Conservation (phyloP, 2,797 vertebrate genomes). For the Sarcophilus harrisii region DNA sequence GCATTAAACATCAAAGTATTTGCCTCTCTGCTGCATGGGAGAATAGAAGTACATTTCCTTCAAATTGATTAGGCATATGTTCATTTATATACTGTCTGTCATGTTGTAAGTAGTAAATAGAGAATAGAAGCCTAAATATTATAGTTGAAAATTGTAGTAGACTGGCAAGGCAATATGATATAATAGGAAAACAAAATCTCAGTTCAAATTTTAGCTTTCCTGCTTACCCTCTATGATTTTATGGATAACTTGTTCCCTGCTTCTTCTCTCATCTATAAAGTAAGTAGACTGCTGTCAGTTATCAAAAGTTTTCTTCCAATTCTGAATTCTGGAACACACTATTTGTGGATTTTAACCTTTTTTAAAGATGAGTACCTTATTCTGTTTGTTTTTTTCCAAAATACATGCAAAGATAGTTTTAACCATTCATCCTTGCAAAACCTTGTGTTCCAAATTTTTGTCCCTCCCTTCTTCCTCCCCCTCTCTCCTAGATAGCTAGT, state of each 20-base stretch:
- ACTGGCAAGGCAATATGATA: not conserved
- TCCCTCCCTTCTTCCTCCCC: too few species aligned
- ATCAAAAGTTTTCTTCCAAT: not conserved
- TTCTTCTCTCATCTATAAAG: not conserved
- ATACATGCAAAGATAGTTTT: too few species aligned
- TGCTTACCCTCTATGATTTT: not conserved
- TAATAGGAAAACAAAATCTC: not conserved
- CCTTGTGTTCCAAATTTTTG: too few species aligned
- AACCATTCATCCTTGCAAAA: too few species aligned
- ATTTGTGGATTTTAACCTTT: not conserved
- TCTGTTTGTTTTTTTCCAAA: not conserved
- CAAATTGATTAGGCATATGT: not conserved
- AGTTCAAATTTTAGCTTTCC: not conserved
- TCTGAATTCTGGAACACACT: not conserved
- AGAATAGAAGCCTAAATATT: not conserved
- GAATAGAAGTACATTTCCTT: not conserved
- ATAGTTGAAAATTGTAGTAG: not conserved
- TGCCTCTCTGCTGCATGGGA: not conserved
- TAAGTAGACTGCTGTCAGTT: not conserved
- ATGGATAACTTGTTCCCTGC: not conserved
- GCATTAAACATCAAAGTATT: not conserved
- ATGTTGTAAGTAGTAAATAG: not conserved
- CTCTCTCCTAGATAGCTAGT: too few species aligned
- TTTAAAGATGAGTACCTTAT: not conserved
- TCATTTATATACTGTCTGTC: rapidly evolving